Conservation (phyloP, 2,888 invertebrate species). For the Aphodius granarius region DNA sequence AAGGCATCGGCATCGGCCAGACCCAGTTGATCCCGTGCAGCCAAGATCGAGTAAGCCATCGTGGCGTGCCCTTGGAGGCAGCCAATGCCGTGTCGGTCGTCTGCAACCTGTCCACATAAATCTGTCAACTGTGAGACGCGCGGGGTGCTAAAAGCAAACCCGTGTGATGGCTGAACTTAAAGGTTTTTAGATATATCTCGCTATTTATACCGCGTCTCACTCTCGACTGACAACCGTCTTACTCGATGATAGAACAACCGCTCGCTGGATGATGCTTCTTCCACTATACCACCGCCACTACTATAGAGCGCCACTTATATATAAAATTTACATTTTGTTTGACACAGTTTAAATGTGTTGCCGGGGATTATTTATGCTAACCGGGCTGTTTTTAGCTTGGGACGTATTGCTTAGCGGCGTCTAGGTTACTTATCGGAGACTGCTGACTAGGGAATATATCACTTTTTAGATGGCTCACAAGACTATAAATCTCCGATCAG, state of each 20-base stretch:
- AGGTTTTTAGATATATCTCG: constrained; percentile 44
- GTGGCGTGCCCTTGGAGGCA: constrained; percentile 36
- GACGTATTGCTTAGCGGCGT: neutral
- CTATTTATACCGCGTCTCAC: constrained; percentile 37
- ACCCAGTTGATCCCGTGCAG: neutral
- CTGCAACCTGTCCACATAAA: constrained; percentile 57
- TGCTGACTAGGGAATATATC: constrained; percentile 4
- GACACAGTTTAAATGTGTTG: constrained; percentile 9
- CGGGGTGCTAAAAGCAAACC: constrained; percentile 49
- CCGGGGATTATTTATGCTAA: constrained; percentile 14
- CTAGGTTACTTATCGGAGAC: constrained; percentile 4
- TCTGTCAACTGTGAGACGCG: constrained; percentile 53
- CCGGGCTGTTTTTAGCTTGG: neutral
- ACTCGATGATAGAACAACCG: constrained; percentile 20
- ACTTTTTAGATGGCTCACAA: neutral
- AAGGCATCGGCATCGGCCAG: neutral
- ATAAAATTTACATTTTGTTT: constrained; percentile 5
- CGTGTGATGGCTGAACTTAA: constrained; percentile 48
- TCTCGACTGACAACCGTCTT: constrained; percentile 36
- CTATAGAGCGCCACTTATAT: neutral
- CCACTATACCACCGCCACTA: constrained; percentile 1
- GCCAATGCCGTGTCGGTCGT: constrained; percentile 48
- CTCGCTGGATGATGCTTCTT: neutral
- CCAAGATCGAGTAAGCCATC: constrained; percentile 26
- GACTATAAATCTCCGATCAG: constrained; percentile 10